These are phyloP conservation scores for Gulo gulo DNA, from an alignment of 2,113 vertebrate genomes.

Conservation along the genomic window DNA sequence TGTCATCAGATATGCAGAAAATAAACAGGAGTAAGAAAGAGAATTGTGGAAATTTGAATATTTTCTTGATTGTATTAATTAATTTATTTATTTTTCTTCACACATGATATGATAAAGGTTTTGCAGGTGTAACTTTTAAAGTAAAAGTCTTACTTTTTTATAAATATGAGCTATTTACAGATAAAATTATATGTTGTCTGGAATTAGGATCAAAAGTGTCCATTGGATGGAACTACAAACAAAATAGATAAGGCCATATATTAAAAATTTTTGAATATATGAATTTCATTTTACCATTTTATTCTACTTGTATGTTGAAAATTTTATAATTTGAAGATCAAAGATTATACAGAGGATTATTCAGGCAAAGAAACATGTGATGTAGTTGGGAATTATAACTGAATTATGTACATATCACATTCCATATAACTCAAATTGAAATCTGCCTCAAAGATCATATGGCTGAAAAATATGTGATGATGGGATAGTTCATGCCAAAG, in stretches of 20 bases:
- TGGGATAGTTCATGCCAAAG: not conserved
- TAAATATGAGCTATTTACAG: not conserved
- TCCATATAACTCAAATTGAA: not conserved
- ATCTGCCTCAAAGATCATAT: not conserved
- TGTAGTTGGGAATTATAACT: not conserved
- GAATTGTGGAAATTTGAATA: not conserved
- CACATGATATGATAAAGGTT: not conserved
- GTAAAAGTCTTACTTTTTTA: not conserved
- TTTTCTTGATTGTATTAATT: not conserved
- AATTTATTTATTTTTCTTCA: not conserved
- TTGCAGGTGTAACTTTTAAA: not conserved
- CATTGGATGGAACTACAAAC: not conserved
- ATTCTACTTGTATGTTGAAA: not conserved
- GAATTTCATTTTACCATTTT: not conserved
- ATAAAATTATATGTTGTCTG: not conserved
- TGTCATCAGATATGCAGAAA: fast-evolving
- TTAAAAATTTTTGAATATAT: not conserved
- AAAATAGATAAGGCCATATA: not conserved
- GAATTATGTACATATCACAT: not conserved
- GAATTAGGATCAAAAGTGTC: not conserved
- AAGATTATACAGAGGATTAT: not conserved
- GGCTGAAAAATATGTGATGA: not conserved
- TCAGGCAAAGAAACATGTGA: not conserved
- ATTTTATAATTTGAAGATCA: not conserved
- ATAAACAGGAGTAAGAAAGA: not conserved